A percentile compares a stretch with the other conserved stretches of the same genome.
Conservation (phyloP, 2,113 vertebrate genomes). For the Coryphaenoides rupestris region DNA sequence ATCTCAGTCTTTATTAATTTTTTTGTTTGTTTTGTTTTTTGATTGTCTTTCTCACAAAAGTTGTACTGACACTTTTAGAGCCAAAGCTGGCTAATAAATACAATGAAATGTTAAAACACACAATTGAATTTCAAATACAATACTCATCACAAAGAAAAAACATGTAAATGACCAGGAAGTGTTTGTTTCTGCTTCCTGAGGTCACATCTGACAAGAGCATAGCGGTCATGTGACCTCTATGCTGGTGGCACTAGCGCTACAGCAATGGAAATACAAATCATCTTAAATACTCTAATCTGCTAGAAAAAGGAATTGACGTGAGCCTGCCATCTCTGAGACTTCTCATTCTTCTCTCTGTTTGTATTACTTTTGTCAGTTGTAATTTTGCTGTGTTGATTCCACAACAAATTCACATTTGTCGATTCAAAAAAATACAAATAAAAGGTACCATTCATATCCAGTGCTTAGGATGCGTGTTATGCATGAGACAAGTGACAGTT, state of each 20-base stretch:
- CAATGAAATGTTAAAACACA: slow-evolving; percentile 84
- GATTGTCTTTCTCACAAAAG: slow-evolving; percentile 90
- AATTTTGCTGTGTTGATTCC: slow-evolving; percentile 76
- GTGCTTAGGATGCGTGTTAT: slow-evolving; percentile 82
- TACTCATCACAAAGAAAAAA: slow-evolving; percentile 69
- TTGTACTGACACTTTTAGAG: slow-evolving; percentile 91
- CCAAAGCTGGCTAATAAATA: slow-evolving; percentile 98
- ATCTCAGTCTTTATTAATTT: slow-evolving; percentile 80
- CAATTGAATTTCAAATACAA: slow-evolving; percentile 85
- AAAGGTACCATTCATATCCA: slow-evolving; percentile 94
- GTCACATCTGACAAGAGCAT: slow-evolving; percentile 77
- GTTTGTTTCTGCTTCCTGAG: slow-evolving; percentile 62
- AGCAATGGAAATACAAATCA: slow-evolving; percentile 79
- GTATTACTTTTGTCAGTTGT: slow-evolving; percentile 88
- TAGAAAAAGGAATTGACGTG: slow-evolving; percentile 85
- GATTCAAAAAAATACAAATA: slow-evolving; percentile 86
- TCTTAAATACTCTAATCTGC: slow-evolving; percentile 95
- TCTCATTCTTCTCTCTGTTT: slow-evolving; percentile 80
- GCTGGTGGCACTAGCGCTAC: slow-evolving; percentile 82
- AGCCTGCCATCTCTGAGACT: slow-evolving; percentile 81
- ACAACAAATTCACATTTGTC: slow-evolving; percentile 99
- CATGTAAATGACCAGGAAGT: slow-evolving; percentile 71
- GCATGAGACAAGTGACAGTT: slow-evolving; percentile 32
- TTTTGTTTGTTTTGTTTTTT: slow-evolving; percentile 69
- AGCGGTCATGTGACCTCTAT: slow-evolving; percentile 60